Base-by-base conservation (phyloP, 1,140 invertebrate species). In the Bilobella aurantiaca region DNA sequence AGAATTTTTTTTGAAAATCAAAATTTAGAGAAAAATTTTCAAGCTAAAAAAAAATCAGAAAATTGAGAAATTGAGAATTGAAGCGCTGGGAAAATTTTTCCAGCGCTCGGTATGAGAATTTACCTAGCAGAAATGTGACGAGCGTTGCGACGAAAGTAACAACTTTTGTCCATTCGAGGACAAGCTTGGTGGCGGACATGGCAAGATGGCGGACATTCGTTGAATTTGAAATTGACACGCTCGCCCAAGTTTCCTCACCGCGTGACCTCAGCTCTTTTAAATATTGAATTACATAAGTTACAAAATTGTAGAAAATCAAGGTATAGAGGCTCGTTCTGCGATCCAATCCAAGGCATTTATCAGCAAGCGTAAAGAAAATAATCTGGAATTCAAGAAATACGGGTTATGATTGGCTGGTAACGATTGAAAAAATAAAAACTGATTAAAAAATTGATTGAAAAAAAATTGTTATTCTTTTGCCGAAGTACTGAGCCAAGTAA, bases 81-180 rank as follows among this genome's bases (percentile, higher is more conserved):
- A n/a, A n/a, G n/a, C n/a, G n/a, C n/a, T n/a, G n/a, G n/a, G n/a
- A n/a, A n/a, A n/a, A n/a, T n/a, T n/a, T n/a, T n/a, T n/a, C n/a
- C n/a, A n/a, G n/a, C n/a, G n/a, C n/a, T n/a, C n/a, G n/a, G n/a
- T 42, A 18, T 42, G 34, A 12, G 8, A 16, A 16, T 46, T 18
- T 65, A 65, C 63, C 63, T 0, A 89, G 78, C 2, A 89, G 78
- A 78, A 87, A 84, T 73, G 88, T 88, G 0, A 86, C 86, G n/a
- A 87, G 79, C 2, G 87, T 89, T 23, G 88, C 86, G 27, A 87
- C 81, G 73, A 89, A 89, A 1, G 87, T 88, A 21, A 89, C 83
- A 0, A 86, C 87, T 78, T 89, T 89, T 5, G 87, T 88, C 84
- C 87, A 88, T 77, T 89, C 87, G 16, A 89, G 79, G 5, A 88